Percentiles rank a stretch among this genome's conserved stretches.
These are phyloP conservation scores for Diogma glabrata DNA, from an alignment of 2,888 invertebrate genomes.

Conservation along the genomic window DNA sequence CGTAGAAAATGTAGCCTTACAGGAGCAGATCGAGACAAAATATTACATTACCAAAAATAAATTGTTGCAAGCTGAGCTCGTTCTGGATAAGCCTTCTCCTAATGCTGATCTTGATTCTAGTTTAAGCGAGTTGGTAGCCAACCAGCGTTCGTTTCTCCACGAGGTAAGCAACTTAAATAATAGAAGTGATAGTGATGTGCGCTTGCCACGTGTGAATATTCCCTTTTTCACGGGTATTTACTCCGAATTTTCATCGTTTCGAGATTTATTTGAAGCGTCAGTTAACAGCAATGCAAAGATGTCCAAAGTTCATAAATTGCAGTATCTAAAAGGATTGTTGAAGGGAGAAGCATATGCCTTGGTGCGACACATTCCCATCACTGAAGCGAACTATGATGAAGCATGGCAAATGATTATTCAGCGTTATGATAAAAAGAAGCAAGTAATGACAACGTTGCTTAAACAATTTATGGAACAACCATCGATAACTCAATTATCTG, in stretches of 20 bases:
- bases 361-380: too few species aligned
- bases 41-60: too few species aligned
- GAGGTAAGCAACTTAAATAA: too few species aligned
- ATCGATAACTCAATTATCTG: neutral
- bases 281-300: neutral
- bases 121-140: too few species aligned
- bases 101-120: too few species aligned
- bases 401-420: neutral
- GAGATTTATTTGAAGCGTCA: neutral
- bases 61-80: too few species aligned
- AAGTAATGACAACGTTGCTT: neutral
- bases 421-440: neutral
- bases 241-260: neutral
- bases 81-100: too few species aligned
- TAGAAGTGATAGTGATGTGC: too few species aligned
- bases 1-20: too few species aligned
- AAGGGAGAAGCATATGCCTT: neutral
- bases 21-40: too few species aligned
- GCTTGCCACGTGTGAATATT: neutral
- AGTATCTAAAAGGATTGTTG: neutral
- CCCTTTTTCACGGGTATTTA: neutral
- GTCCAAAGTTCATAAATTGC: neutral
- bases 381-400: too few species aligned
- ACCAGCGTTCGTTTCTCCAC: too few species aligned
- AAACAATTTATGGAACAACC: neutral